Base-by-base conservation (phyloP, 2,113 vertebrate species). In the Hyperopisus bebe region DNA sequence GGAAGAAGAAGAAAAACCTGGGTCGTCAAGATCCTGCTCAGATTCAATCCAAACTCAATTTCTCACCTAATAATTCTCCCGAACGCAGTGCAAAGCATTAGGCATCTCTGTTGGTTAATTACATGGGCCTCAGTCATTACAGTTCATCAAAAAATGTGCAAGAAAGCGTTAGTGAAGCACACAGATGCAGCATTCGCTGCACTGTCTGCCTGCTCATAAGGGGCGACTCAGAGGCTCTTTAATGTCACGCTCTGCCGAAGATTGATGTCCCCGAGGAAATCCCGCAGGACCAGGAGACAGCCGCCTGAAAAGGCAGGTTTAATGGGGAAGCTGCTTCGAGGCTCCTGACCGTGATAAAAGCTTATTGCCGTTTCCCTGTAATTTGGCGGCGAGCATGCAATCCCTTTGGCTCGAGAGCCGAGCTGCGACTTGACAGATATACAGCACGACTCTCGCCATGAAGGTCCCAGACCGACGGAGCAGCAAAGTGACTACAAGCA, bases 341-440 rank as follows among this genome's bases (percentile, higher is more conserved):
- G 96, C 96, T 97, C 96, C 96, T 96, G 96, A 97, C 95, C 96
- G 96, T 96, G 96, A 97, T 97, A 96, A 96, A 97, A 97, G 97
- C 96, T 97, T 97, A 97, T 96, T 97, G 96, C 96, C 96, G 95
- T 96, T 96, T 96, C 96, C 96, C 96, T 97, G 96, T 96, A 97
- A 97, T 97, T 97, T 97, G 96, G 96, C 95, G 95, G 93, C 94
- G 95, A 96, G 97, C 96, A 96, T 96, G 96, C 94, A 94, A 97
- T 96, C 95, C 95, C 96, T 95, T 96, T 95, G 96, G 95, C 96
- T 96, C 96, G 96, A 95, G 96, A 96, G 94, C 95, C 94, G 94
- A 94, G 94, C 92, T 91, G 95, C 96, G 95, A 95, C 92, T 96
- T 94, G 91, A 91, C 94, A 96, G 95, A 97, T 96, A 96, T 96